A percentile compares a stretch with the other conserved stretches of the same genome.
phyloP scores from a whole-genome alignment of 1,140 invertebrate genomes.

The Tribolium madens region DNA sequence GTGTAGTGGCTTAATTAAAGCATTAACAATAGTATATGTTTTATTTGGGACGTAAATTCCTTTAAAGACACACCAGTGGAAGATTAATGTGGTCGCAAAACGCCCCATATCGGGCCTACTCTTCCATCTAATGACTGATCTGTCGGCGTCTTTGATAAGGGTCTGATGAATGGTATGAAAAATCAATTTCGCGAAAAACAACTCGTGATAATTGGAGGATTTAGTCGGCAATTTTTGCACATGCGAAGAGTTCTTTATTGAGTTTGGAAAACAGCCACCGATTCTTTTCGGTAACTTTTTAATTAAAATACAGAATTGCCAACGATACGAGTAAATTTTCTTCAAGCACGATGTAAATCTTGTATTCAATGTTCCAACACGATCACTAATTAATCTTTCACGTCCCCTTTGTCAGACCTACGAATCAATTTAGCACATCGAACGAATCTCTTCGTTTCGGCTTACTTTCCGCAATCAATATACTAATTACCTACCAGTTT shows the following conservation, averaged over 20 bases:
- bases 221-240: neutral
- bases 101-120: neutral
- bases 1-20: neutral
- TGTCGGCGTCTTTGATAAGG: conserved; percentile 19
- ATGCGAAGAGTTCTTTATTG: conserved; percentile 10
- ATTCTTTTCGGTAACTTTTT: conserved; percentile 25
- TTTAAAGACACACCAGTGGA: neutral
- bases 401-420: neutral
- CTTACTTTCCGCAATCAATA: neutral
- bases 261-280: conserved; percentile 23
- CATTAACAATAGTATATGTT: neutral
- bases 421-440: neutral
- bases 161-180: conserved; percentile 34
- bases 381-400: neutral
- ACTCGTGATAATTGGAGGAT: neutral
- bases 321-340: neutral
- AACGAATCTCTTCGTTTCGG: neutral
- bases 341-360: neutral
- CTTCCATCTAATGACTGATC: conserved; percentile 22
- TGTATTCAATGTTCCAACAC: neutral
- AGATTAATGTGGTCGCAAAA: conserved; percentile 21
- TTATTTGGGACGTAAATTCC: neutral
- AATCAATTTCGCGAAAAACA: conserved; percentile 23
- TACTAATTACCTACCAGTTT: neutral
- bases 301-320: conserved; percentile 24